Conservation (phyloP, 2,797 vertebrate genomes). For the Limosa lapponica region DNA sequence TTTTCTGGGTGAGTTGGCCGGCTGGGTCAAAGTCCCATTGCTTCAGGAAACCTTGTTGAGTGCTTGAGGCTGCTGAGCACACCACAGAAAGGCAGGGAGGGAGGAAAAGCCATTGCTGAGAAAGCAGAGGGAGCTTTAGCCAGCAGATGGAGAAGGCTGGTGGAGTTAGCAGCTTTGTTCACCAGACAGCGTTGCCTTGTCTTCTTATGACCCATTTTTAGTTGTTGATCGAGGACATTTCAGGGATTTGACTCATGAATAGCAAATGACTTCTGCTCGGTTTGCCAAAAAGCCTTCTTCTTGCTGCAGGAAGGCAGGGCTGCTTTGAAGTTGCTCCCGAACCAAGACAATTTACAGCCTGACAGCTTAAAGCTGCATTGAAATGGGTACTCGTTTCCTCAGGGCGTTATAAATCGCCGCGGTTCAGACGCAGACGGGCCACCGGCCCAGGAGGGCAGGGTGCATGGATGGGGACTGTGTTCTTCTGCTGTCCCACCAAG, state of each 20-base stretch:
- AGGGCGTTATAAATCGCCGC: neutral
- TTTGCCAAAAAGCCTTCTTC: constrained; percentile 55
- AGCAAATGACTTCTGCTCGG: neutral
- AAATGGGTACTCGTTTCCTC: neutral
- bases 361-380: constrained; percentile 56
- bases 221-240: constrained; percentile 28
- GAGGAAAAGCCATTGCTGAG: neutral
- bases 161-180: neutral
- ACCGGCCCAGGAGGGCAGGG: neutral
- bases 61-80: neutral
- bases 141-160: constrained; percentile 1
- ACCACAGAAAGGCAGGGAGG: neutral
- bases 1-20: neutral
- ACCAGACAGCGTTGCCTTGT: constrained; percentile 42
- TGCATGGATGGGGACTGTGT: constrained; percentile 58
- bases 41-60: neutral
- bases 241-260: constrained; percentile 55
- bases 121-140: neutral
- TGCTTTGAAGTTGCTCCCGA: constrained; percentile 61
- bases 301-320: constrained; percentile 29
- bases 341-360: constrained; percentile 65
- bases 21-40: neutral
- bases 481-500: constrained; percentile 38
- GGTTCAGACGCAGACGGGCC: neutral
- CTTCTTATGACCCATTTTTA: constrained; percentile 39